Percentiles rank a stretch among this genome's conserved stretches.
Conservation (phyloP, 2,888 invertebrate species). For the Loripinus fragilis region DNA sequence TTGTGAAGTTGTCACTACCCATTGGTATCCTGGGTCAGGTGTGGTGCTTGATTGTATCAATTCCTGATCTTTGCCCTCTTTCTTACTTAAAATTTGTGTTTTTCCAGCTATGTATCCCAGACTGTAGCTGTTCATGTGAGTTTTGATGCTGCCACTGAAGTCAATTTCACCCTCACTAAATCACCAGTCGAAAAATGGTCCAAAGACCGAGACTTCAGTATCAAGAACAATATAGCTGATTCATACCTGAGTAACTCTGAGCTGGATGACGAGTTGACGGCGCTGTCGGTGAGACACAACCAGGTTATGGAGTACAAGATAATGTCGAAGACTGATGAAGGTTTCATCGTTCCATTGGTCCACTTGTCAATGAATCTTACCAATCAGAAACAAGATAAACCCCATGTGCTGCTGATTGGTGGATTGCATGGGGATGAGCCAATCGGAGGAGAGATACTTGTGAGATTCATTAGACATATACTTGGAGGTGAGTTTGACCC, state of each 20-base stretch:
- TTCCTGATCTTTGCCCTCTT: conserved; percentile 8
- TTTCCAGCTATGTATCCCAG: conserved; percentile 82
- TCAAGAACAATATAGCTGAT: conserved; percentile 83
- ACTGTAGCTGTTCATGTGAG: conserved; percentile 88
- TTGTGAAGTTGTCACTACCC: too few relatives aligned
- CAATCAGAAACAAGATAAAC: conserved; percentile 85
- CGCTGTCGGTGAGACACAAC: conserved; percentile 88
- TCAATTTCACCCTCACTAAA: conserved; percentile 90
- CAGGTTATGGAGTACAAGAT: conserved; percentile 85
- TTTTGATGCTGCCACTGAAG: conserved; percentile 85
- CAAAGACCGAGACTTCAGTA: conserved; percentile 81
- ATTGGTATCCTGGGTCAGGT: too few relatives aligned
- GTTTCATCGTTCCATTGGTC: conserved; percentile 63
- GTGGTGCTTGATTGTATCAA: too few relatives aligned
- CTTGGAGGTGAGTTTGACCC: conserved; percentile 82
- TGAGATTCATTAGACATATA: conserved; percentile 90
- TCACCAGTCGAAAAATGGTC: conserved; percentile 88
- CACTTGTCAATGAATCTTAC: conserved; percentile 65
- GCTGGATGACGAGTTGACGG: conserved; percentile 87
- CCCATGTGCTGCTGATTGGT: conserved; percentile 92
- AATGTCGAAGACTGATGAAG: conserved; percentile 55
- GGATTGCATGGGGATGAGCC: conserved; percentile 85
- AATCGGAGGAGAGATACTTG: conserved; percentile 78
- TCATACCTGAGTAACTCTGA: conserved; percentile 89
- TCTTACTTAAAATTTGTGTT: too few relatives aligned